Conservation (phyloP, 2,797 vertebrate species). For the Psittacula derbiana region DNA sequence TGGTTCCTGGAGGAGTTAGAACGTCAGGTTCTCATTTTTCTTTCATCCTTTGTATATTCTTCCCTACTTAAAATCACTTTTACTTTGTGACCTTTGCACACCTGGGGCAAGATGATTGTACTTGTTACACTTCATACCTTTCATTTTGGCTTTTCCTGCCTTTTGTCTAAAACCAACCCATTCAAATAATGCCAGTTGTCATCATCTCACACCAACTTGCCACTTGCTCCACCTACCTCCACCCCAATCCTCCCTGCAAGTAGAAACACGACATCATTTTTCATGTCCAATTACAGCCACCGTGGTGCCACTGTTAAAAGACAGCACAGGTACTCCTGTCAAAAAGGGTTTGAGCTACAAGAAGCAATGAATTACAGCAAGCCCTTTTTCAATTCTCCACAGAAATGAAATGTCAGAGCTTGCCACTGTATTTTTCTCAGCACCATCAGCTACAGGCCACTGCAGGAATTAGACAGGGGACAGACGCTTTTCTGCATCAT, state of each 20-base stretch:
- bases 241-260: background rate
- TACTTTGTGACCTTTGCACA: background rate
- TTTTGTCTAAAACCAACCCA: background rate
- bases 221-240: background rate
- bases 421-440: conserved; percentile 65
- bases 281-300: conserved; percentile 65
- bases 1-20: background rate
- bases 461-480: conserved; percentile 61
- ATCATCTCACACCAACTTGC: background rate
- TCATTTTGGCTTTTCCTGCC: background rate
- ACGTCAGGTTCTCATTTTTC: background rate
- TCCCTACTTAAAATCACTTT: background rate
- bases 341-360: conserved; percentile 66
- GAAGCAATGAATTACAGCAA: conserved; percentile 64
- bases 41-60: background rate
- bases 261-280: conserved; percentile 51
- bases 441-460: conserved; percentile 61
- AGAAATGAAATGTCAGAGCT: conserved; percentile 74
- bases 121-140: background rate
- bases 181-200: background rate
- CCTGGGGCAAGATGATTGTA: background rate
- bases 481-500: conserved; percentile 52
- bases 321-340: conserved; percentile 60
- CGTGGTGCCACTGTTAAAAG: conserved; percentile 62
- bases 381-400: conserved; percentile 71